Conservation (phyloP, 2,797 vertebrate species). For the Mallotus villosus region DNA sequence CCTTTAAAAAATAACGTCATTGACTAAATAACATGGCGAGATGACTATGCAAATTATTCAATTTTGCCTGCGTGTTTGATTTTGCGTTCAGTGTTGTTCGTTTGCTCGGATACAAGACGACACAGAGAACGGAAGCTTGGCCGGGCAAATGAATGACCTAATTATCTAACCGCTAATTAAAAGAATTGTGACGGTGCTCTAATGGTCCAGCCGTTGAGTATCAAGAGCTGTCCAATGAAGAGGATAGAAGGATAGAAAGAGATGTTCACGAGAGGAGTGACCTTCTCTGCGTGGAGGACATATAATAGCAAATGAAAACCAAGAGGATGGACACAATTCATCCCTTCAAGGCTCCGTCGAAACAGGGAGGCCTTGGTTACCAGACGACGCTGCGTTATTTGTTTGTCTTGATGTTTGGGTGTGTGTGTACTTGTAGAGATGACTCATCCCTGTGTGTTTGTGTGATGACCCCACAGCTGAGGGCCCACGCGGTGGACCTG, state of each 20-base stretch:
- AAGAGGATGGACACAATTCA: neutral
- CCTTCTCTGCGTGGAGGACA: neutral
- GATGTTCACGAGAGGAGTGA: neutral
- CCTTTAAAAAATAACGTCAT: too few species aligned
- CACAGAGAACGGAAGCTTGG: too few species aligned
- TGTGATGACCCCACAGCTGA: conserved; percentile 75
- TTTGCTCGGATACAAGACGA: neutral
- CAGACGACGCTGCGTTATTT: too few species aligned
- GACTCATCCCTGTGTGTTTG: conserved; percentile 8
- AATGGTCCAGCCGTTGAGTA: neutral
- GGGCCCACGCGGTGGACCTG: conserved; percentile 95
- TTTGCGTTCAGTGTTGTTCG: conserved; percentile 7
- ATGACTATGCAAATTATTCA: too few species aligned
- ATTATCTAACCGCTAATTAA: neutral
- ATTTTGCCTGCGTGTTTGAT: neutral
- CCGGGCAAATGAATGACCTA: neutral
- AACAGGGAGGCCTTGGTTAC: too few species aligned
- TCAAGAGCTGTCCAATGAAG: neutral
- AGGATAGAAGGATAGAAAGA: neutral
- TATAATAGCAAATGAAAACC: neutral
- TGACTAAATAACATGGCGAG: too few species aligned
- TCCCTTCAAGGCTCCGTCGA: conserved; percentile 1
- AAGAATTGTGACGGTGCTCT: neutral
- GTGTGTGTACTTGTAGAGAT: conserved; percentile 11
- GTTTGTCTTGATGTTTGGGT: neutral